These are phyloP conservation scores for Hemicrepidius hirtus DNA, from an alignment of 2,888 invertebrate genomes.

Conservation along the genomic window DNA sequence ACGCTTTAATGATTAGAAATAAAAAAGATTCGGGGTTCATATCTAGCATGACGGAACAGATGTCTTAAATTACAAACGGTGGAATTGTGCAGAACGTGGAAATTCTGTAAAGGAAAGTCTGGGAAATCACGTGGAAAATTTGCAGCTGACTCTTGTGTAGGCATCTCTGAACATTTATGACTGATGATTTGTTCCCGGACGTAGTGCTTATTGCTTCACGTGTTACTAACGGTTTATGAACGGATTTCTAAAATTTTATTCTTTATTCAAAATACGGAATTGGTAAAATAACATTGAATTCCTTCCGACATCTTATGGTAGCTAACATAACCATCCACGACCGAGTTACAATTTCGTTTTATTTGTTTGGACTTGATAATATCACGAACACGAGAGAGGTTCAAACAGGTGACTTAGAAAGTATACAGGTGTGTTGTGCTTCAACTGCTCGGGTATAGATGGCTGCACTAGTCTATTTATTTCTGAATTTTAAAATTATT, in stretches of 20 bases:
- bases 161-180: slow-evolving; percentile 71
- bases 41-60: slow-evolving; percentile 34
- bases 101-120: slow-evolving; percentile 60
- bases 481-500: neutral
- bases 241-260: too few relatives aligned
- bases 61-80: slow-evolving; percentile 45
- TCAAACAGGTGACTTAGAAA: slow-evolving; percentile 34
- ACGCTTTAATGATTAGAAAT: neutral
- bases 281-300: neutral
- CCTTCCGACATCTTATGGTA: slow-evolving; percentile 27
- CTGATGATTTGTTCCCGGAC: slow-evolving; percentile 62
- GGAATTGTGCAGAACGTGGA: slow-evolving; percentile 60
- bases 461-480: slow-evolving; percentile 9
- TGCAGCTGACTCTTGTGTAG: slow-evolving; percentile 68
- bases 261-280: neutral
- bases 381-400: neutral
- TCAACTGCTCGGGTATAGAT: slow-evolving; percentile 15
- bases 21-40: neutral
- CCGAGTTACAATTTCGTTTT: slow-evolving; percentile 1
- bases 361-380: neutral
- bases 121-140: slow-evolving; percentile 68
- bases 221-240: neutral
- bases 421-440: slow-evolving; percentile 21
- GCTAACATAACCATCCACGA: neutral
- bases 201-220: slow-evolving; percentile 9